Evolutionary conservation across 2,113 vertebrate species (phyloP), one percentile per base, ranked within the genome.

Genomic region (Bucco capensis): DNA sequence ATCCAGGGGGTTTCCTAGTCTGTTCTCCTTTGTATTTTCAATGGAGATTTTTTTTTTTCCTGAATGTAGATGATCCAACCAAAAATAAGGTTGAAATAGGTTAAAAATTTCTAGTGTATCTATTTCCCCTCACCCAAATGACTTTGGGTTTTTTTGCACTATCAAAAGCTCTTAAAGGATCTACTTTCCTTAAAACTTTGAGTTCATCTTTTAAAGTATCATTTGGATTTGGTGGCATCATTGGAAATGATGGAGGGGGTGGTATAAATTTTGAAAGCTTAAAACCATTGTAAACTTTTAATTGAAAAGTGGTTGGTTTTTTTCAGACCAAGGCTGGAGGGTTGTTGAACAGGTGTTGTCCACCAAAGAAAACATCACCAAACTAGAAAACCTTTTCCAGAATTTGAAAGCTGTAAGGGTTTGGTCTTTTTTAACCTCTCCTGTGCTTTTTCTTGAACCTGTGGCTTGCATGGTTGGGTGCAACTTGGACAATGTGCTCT

Each of bases 241-340:
- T n/a, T n/a, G n/a, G n/a, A n/a, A 53, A 53, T 47, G 6, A 8
- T 9, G 4, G 10, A 2, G 1, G 15, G 42, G 8, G 5, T 74
- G 3, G 17, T 24, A 6, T 67, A 61, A 15, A 13, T 1, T 10
- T 22, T 14, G 23, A 9, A 46, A 49, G 53, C 30, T 35, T 77
- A 7, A 77, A 84, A 35, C 4, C 1, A 22, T 40, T 81, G 14
- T 6, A 56, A 71, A 31, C 16, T n/a, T 44, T n/a, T n/a, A n/a
- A n/a, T n/a, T n/a, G n/a, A n/a, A n/a, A n/a, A n/a, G n/a, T n/a
- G n/a, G n/a, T n/a, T n/a, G n/a, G n/a, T n/a, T 46, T 8, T 70
- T 89, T 72, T 57, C 24, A 79, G 58, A 58, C 7, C 8, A 10
- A 19, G 17, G 25, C 25, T 64, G 13, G 23, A 83, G 60, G 25